Evolutionary conservation across 92 coral and sea anemone genomes (phyloP).

Genomic region (Parazoanthus darwini): DNA sequence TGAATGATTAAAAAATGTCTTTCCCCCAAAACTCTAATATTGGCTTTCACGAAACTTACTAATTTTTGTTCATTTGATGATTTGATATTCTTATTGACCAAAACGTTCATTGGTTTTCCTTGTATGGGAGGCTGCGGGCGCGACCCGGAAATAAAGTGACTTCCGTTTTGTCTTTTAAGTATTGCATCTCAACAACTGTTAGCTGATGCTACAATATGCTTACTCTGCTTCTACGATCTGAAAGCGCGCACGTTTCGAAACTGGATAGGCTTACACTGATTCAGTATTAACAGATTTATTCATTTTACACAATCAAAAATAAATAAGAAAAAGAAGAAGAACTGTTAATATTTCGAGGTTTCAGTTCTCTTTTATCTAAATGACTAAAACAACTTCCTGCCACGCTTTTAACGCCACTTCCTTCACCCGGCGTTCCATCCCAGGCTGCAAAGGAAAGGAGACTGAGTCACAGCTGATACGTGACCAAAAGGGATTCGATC

Average conservation of each 20-base stretch:
- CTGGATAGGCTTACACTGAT: background rate
- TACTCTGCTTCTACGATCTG: background rate
- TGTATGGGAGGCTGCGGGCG: background rate
- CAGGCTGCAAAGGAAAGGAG: background rate
- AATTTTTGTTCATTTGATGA: background rate
- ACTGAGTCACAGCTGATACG: background rate
- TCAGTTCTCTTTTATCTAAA: background rate
- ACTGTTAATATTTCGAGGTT: background rate
- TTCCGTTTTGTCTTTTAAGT: background rate
- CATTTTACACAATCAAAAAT: background rate
- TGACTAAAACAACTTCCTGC: background rate
- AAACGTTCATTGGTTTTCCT: background rate
- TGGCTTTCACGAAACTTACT: background rate
- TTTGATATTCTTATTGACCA: no score
- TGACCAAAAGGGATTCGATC: background rate
- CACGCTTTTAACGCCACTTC: no score
- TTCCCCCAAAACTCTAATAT: background rate
- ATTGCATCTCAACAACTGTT: background rate
- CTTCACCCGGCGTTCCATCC: background rate
- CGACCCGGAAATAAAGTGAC: background rate
- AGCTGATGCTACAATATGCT: background rate
- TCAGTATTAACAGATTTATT: no score
- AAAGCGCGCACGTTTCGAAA: background rate
- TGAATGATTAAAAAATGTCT: background rate
- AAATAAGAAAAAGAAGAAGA: no score